Evolutionary conservation across 2,888 invertebrate genomes (phyloP), one percentile per base, ranked within the genome.

Genomic region (Fragum fragum): DNA sequence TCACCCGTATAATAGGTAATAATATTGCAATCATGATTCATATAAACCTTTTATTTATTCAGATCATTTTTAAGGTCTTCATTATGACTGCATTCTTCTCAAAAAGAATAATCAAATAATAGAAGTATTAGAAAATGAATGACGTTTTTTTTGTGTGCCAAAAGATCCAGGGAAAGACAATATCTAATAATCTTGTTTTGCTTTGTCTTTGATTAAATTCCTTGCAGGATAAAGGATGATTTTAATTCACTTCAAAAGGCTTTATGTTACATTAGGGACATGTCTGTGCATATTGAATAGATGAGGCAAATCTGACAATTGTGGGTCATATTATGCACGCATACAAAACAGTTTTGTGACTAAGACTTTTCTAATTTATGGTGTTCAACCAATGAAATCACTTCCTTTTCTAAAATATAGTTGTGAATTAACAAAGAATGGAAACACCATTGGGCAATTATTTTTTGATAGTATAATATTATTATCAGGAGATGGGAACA

Each of bases 191-290:
- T 36, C n/a, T 32, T 28, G 3, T 63, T 32, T 32, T 36, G 28
- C 36, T 9, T 36, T 32, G 63, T 32, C 63, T 63, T 29, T 63
- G 32, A 63, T 63, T 63, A 63, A 23, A 63, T 63, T 63, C 63
- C 28, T 63, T 32, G 32, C 1, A 14, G 63, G 28, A 63, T 32
- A 36, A 29, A 36, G 32, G 63, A 32, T 63, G 23, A 36, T 21
- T 63, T n/a, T 28, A 63, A 63, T 63, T 63, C 9, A n/a, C 63
- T 28, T 57, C 63, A 63, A 36, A 63, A n/a, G n/a, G 36, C 63
- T 21, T 63, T 9, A 29, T 32, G 63, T 63, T 21, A 28, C 63
- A n/a, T 29, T 36, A 28, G n/a, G 9, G 36, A 28, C 63, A 63
- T 63, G 63, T 36, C 63, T 36, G 5, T 63, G 63, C 29, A 63